Base-by-base conservation (phyloP, 1,140 invertebrate genomes). In the Pseudomyrmex pallidus region DNA sequence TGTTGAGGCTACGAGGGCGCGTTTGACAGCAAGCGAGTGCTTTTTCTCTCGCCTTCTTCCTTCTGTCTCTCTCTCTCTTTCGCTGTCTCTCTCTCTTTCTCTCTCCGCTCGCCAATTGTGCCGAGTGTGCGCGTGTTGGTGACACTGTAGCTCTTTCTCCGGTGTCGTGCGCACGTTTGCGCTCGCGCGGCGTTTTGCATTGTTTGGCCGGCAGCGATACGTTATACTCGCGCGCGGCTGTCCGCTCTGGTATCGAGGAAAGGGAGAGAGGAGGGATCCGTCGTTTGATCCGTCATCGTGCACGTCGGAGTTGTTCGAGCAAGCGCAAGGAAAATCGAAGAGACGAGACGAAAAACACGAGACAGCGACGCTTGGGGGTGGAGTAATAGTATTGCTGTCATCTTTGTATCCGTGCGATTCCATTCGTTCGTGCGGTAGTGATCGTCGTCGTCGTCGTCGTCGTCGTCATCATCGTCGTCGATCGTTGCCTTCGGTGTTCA, bases 21-120 rank as follows among this genome's bases (percentile, higher is more conserved):
- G 82, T 85, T 82, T 85, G 83, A 88, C 84, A 87, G 86, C 85
- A 80, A 83, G 56, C 50, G 70, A 57, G 74, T 72, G 84, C 84
- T 89, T 86, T 84, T 82, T 80, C 85, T 84, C 74, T 80, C 78
- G 82, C 74, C 62, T 64, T 66, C 66, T 50, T 63, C 72, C 57
- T 62, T 72, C 46, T 17, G 12, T 63, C 56, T 59, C 46, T 20
- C 56, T 59, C 46, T 20, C 17, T 52, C 80, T 61, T 56, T 52
- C 52, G 61, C 62, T 35, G 68, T 78, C 44, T 56, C 44, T 56
- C 44, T 74, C 15, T 61, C 61, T 78, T 50, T 48, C 15, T 22
- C 54, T 44, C 44, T 56, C 54, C 54, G 12, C 5, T 20, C 22
- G 17, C 64, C 64, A 74, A 74, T 80, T 84, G 74, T 50, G 48